Evolutionary conservation across 2,113 vertebrate genomes (phyloP).

Genomic region (Empidonax alnorum): DNA sequence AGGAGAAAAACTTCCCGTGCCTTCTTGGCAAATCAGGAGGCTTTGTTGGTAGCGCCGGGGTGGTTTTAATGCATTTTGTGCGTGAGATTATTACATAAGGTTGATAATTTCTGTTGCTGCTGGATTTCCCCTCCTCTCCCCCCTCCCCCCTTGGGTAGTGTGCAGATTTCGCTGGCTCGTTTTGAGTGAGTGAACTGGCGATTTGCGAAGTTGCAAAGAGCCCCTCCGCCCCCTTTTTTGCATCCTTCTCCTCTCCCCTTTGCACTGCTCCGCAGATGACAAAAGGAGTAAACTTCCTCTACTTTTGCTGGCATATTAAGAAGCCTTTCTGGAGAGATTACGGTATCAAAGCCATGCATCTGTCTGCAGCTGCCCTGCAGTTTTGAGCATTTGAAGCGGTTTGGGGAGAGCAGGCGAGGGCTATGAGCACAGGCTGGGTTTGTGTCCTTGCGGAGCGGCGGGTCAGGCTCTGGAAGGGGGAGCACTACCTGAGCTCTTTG

Average conservation of each 20-base stretch:
- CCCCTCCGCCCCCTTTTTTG: not conserved
- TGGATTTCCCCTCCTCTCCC: slow-evolving; percentile 20
- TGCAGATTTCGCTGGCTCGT: slow-evolving; percentile 56
- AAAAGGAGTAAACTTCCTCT: slow-evolving; percentile 71
- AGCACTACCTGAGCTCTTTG: not conserved
- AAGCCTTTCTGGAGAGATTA: slow-evolving; percentile 51
- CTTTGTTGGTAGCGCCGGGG: slow-evolving; percentile 20
- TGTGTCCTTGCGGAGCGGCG: not conserved
- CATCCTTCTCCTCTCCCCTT: slow-evolving; percentile 36
- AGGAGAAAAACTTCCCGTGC: slow-evolving; percentile 8
- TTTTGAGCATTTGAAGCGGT: not conserved
- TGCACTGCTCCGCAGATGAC: slow-evolving; percentile 47
- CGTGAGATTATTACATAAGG: slow-evolving; percentile 60
- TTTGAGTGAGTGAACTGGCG: slow-evolving; percentile 62
- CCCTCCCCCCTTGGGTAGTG: not conserved
- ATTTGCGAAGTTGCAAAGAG: slow-evolving; percentile 51
- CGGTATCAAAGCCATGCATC: slow-evolving; percentile 51
- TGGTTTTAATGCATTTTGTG: slow-evolving; percentile 44
- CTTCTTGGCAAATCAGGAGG: slow-evolving; percentile 8
- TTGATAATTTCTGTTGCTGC: slow-evolving; percentile 56
- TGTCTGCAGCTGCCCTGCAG: not conserved
- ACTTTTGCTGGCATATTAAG: slow-evolving; percentile 43
- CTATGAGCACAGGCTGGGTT: not conserved
- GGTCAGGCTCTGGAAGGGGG: not conserved
- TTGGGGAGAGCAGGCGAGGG: slow-evolving; percentile 5